Conservation (phyloP, 2,113 vertebrate genomes). For the Dromaius novaehollandiae region DNA sequence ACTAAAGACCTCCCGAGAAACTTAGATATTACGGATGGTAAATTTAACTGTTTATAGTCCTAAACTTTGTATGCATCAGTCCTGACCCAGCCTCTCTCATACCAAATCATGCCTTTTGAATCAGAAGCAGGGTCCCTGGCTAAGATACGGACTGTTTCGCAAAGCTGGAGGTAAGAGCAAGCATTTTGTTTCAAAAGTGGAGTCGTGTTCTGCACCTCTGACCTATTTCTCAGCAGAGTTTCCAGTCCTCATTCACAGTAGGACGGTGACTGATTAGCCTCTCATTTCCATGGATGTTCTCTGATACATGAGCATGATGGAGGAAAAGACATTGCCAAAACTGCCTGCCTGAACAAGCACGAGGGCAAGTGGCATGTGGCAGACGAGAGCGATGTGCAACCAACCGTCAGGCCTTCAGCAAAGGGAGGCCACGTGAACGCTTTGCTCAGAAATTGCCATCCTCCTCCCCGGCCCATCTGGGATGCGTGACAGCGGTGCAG, state of each 20-base stretch:
- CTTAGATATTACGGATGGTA: not conserved
- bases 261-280: not conserved
- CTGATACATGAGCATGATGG: fast-evolving
- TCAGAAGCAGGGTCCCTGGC: not conserved
- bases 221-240: not conserved
- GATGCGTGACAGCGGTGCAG: not conserved
- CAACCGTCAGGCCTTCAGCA: not conserved
- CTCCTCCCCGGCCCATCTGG: not conserved
- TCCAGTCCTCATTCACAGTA: not conserved
- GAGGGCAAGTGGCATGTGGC: not conserved
- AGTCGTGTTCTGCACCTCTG: not conserved
- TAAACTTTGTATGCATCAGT: not conserved
- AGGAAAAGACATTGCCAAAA: not conserved
- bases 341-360: not conserved
- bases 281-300: not conserved
- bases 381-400: not conserved
- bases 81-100: not conserved
- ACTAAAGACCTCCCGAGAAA: not conserved
- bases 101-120: not conserved
- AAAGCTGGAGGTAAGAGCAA: not conserved
- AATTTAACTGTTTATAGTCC: not conserved
- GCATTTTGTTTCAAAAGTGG: not conserved
- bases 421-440: not conserved
- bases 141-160: not conserved
- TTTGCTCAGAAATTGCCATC: not conserved